Base-by-base conservation (phyloP, 2,888 invertebrate species). In the Dinocampus coccinellae region DNA sequence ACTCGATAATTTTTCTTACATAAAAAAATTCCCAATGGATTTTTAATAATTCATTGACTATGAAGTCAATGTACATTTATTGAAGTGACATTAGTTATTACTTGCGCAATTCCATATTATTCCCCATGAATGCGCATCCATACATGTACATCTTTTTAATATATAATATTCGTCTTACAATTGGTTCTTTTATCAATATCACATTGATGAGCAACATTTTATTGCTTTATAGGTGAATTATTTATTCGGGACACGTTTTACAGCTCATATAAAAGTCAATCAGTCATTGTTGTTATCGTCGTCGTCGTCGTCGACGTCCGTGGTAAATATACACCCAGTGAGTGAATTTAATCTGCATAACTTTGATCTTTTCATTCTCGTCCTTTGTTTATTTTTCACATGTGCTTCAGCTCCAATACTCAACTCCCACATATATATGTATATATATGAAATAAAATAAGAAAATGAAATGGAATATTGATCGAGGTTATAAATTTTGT, bases 211-310 rank as follows among this genome's bases (percentile, higher is more conserved):
- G 24, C 13, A 24, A 55, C 26, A 24, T 55, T 55, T 55, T 26
- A n/a, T 26, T 55, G 26, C 26, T 2, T 13, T 55, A 55, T 55
- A 24, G 13, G 11, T 13, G n/a, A 26, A 29, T 58, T 58, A n/a
- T 22, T 61, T 52, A 68, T 68, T 60, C 61, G 36, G 53, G 24
- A 39, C 33, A 42, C 34, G 33, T 24, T 47, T 58, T 13, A 47
- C 20, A 64, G 33, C 70, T 64, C 58, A 58, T 70, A 64, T 64
- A 57, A 70, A 70, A 70, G 58, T 64, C 70, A 70, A 70, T 70
- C 64, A 58, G 34, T 34, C 64, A 20, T 26, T 55, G 52, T 62
- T 29, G 53, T 36, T n/a, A n/a, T n/a, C n/a, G n/a, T n/a, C n/a
- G n/a, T n/a, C n/a, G n/a, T n/a, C n/a, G n/a, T n/a, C n/a, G n/a